phyloP scores from a whole-genome alignment of 1,140 invertebrate genomes.

The Drosophila melanogaster region Release_6_plus_ISO1_MT NT_033777.3:28122501-28123000 shows the following conservation, averaged over 20 bases:
- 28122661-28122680: slow-evolving; percentile 36
- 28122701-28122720: slow-evolving; percentile 29
- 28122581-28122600: slow-evolving; percentile 41
- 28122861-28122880: slow-evolving; percentile 54
- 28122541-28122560: slow-evolving; percentile 60
- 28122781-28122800: slow-evolving; percentile 31
- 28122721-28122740: slow-evolving; percentile 24
- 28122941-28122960: slow-evolving; percentile 10
- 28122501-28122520: slow-evolving; percentile 74
- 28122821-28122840: slow-evolving; percentile 43
- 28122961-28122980: slow-evolving; percentile 57
- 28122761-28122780: slow-evolving; percentile 30
- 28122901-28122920: slow-evolving; percentile 27
- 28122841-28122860: slow-evolving; percentile 44
- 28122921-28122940: background rate
- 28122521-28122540: slow-evolving; percentile 42
- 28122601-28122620: slow-evolving; percentile 76
- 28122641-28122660: slow-evolving; percentile 33
- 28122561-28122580: slow-evolving; percentile 70
- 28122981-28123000: slow-evolving; percentile 60
- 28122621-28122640: slow-evolving; percentile 64
- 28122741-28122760: no score
- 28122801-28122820: slow-evolving; percentile 28
- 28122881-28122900: slow-evolving; percentile 52
- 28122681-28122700: slow-evolving; percentile 33